Evolutionary conservation across 2,797 vertebrate genomes (phyloP).

Genomic region (Arremon aurantiirostris): DNA sequence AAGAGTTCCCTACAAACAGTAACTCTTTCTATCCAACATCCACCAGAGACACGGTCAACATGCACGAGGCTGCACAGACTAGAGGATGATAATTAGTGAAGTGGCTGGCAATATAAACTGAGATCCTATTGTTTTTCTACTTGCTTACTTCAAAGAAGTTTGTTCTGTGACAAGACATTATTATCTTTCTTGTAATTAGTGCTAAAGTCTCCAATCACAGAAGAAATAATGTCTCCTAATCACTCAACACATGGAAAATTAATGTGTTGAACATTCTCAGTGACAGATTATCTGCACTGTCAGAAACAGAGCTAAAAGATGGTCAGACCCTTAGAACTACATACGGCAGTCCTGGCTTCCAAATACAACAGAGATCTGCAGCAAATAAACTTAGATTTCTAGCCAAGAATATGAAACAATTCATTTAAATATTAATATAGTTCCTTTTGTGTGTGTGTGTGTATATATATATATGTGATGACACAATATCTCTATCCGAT

Average conservation of each 20-base stretch:
- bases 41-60: not conserved
- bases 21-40: not conserved
- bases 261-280: not conserved
- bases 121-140: not conserved
- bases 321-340: not conserved
- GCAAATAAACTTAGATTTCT: not conserved
- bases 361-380: not conserved
- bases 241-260: not conserved
- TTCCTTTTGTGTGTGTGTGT: not conserved
- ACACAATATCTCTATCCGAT: not conserved
- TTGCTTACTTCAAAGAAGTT: not conserved
- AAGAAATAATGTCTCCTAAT: not conserved
- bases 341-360: not conserved
- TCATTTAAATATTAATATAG: not conserved
- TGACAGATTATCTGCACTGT: not conserved
- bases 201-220: not conserved
- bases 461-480: not conserved
- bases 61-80: accelerated
- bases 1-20: not conserved
- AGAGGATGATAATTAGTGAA: not conserved
- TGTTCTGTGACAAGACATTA: not conserved
- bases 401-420: not conserved
- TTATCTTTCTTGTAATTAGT: not conserved
- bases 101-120: not conserved
- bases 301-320: not conserved